Conservation (phyloP, 2,888 invertebrate genomes). For the Rapana venosa region DNA sequence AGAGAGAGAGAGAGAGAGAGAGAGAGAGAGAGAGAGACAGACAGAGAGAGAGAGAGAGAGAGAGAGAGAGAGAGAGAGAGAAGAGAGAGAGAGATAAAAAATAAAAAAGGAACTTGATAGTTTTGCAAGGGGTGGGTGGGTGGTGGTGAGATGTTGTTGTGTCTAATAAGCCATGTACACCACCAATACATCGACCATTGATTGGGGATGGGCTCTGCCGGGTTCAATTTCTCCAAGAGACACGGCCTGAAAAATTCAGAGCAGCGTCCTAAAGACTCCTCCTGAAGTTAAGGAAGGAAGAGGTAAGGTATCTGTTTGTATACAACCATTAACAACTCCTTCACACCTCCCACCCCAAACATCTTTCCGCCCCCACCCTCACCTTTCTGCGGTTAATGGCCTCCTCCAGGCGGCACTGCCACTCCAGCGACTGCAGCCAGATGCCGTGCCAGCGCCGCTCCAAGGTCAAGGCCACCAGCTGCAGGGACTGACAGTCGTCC, state of each 20-base stretch:
- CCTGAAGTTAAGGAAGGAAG: too few relatives aligned
- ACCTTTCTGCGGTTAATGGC: constrained; percentile 71
- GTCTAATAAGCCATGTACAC: too few relatives aligned
- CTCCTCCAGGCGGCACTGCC: constrained; percentile 92
- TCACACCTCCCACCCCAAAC: not conserved
- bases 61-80: constrained; percentile 31
- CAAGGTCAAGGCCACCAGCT: constrained; percentile 84
- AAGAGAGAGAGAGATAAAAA: constrained; percentile 34
- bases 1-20: not conserved
- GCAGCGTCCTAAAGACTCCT: too few relatives aligned
- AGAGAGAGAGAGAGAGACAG: constrained; percentile 34
- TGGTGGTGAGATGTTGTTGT: not conserved
- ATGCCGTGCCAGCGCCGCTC: constrained; percentile 94
- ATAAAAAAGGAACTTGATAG: not conserved
- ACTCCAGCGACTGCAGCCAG: constrained; percentile 92
- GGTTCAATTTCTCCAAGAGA: too few relatives aligned
- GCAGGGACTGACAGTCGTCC: constrained; percentile 62
- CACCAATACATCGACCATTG: not conserved
- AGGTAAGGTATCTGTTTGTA: too few relatives aligned
- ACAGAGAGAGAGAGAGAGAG: constrained; percentile 24
- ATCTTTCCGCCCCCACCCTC: not conserved
- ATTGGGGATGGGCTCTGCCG: too few relatives aligned
- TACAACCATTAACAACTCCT: not conserved
- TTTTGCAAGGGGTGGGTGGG: constrained; percentile 30
- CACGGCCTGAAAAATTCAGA: too few relatives aligned